Conservation (phyloP, 2,113 vertebrate genomes). For the Garra rufa region DNA sequence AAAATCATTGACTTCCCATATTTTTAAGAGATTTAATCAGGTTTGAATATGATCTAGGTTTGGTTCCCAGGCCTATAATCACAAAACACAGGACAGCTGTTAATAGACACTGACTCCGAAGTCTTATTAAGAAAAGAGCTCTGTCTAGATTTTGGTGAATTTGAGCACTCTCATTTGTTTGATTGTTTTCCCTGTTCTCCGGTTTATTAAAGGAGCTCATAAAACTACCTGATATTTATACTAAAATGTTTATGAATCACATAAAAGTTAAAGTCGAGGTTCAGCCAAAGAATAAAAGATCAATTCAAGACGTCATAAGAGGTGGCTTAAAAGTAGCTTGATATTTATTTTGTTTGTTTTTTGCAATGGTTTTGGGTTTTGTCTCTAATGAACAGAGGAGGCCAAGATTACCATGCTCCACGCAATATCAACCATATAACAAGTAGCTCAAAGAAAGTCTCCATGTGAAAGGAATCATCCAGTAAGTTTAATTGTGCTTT, state of each 20-base stretch:
- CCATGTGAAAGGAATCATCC: conserved; percentile 12
- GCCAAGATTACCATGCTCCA: not conserved
- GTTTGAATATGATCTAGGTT: not conserved
- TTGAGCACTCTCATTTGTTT: not conserved
- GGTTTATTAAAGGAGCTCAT: not conserved
- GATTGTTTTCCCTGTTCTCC: not conserved
- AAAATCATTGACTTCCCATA: not conserved
- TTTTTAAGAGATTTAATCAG: not conserved
- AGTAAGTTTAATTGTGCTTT: not conserved
- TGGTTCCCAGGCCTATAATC: not conserved
- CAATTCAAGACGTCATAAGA: conserved; percentile 17
- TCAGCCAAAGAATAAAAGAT: conserved; percentile 11
- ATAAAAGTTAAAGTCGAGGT: not conserved
- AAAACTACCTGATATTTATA: not conserved
- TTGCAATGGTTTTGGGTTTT: not conserved
- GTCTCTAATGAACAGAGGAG: not conserved
- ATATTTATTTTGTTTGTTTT: not conserved
- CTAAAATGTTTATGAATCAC: not conserved
- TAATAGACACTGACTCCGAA: conserved; percentile 13
- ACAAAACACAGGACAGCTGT: conserved; percentile 17
- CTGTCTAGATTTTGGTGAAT: not conserved
- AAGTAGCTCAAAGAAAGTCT: conserved; percentile 21
- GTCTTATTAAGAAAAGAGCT: not conserved
- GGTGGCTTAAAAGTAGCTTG: not conserved
- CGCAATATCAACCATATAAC: conserved; percentile 22